Conservation (phyloP, 2,888 invertebrate species). For the Gnatocerus cornutus region DNA sequence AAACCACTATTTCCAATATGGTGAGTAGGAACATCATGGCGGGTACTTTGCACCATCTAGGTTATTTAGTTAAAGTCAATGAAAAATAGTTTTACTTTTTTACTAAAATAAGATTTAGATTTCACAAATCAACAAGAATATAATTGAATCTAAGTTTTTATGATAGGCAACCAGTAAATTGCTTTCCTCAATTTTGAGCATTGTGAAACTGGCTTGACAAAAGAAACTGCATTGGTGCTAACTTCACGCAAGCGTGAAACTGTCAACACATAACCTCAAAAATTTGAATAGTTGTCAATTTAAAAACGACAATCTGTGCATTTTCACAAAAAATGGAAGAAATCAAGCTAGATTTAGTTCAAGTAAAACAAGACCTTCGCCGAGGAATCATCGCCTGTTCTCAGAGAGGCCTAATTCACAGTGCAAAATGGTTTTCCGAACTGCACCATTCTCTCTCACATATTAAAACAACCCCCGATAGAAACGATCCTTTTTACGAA, state of each 20-base stretch:
- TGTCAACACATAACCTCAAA: conserved; percentile 18
- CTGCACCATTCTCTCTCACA: conserved; percentile 85
- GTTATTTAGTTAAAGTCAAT: too few relatives aligned
- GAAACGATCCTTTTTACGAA: conserved; percentile 71
- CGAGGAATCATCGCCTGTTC: conserved; percentile 82
- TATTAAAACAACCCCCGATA: conserved; percentile 74
- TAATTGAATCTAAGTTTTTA: too few relatives aligned
- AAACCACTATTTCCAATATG: too few relatives aligned
- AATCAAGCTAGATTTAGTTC: conserved; percentile 73
- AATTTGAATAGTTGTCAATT: conserved; percentile 13
- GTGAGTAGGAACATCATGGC: too few relatives aligned
- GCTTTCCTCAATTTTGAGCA: too few relatives aligned
- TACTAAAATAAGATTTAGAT: too few relatives aligned
- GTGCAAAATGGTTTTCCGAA: conserved; percentile 92
- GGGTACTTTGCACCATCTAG: too few relatives aligned
- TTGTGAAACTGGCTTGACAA: too few relatives aligned
- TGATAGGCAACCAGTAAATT: too few relatives aligned
- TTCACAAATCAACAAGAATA: too few relatives aligned
- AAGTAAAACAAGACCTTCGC: conserved; percentile 79
- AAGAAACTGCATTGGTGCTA: too few relatives aligned
- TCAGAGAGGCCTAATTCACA: conserved; percentile 85
- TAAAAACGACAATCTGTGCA: not conserved
- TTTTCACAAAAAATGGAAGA: conserved; percentile 51
- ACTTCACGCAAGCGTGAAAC: not conserved
- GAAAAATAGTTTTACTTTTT: too few relatives aligned